These are phyloP conservation scores for Corythoichthys haematopterus DNA, from an alignment of 2,113 vertebrate genomes.

Conservation along the genomic window DNA sequence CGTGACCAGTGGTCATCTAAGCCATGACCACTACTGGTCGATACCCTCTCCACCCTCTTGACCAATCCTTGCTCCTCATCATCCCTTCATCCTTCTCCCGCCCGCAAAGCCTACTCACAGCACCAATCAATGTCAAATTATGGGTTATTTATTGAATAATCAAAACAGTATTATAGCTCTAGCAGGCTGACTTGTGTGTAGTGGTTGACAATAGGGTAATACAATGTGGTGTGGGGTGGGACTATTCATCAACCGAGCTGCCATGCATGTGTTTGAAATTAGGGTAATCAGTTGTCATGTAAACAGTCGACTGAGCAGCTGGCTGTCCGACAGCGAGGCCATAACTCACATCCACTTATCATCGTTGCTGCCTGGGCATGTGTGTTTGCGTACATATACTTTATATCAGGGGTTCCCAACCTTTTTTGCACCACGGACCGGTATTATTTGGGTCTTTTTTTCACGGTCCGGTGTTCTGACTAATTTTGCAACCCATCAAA, in stretches of 20 bases:
- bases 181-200: conserved; percentile 56
- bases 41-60: conserved; percentile 51
- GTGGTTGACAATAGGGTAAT: conserved; percentile 61
- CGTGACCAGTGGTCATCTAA: conserved; percentile 64
- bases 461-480: no score
- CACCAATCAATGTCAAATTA: conserved; percentile 83
- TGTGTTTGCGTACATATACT: conserved; percentile 14
- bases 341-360: conserved; percentile 77
- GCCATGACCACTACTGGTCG: conserved; percentile 73
- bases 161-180: conserved; percentile 75
- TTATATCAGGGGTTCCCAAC: background rate
- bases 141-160: conserved; percentile 85
- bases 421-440: background rate
- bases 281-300: conserved; percentile 89
- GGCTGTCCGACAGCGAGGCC: conserved; percentile 68
- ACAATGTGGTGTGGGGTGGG: conserved; percentile 27
- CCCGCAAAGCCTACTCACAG: conserved; percentile 62
- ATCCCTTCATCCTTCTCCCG: conserved; percentile 25
- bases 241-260: conserved; percentile 74
- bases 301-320: conserved; percentile 84
- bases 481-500: no score
- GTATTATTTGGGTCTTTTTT: no score
- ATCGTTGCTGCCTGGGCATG: conserved; percentile 45
- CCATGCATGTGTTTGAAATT: conserved; percentile 79
- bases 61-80: conserved; percentile 42